Percentiles rank a stretch among this genome's conserved stretches.
Evolutionary conservation across 2,888 invertebrate genomes (phyloP).

Genomic region (Archips xylosteana): DNA sequence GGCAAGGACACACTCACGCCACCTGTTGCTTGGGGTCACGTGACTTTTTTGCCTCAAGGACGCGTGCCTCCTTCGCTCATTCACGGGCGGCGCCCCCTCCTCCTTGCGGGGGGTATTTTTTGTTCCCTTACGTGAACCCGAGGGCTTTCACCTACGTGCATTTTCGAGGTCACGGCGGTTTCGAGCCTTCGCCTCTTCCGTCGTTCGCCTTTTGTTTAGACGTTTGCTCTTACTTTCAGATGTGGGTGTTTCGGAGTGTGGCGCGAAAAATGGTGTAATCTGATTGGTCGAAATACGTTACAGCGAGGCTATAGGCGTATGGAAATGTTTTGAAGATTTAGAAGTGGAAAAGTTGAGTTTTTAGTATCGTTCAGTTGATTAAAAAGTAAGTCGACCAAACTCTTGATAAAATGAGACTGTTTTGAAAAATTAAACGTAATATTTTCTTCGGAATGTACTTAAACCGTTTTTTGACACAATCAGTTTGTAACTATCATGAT

Average conservation of each 20-base stretch:
- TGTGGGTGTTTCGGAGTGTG: constrained; percentile 8
- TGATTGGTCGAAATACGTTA: not conserved
- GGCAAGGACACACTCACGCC: constrained; percentile 82
- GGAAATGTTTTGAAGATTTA: not conserved
- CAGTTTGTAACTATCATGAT: too few relatives aligned
- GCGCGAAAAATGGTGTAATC: not conserved
- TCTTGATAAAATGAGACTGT: too few relatives aligned
- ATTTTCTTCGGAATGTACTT: too few relatives aligned
- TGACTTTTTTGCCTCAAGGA: constrained; percentile 85
- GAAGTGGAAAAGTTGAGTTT: not conserved
- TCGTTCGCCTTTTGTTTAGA: constrained; percentile 65
- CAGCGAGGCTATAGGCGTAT: not conserved
- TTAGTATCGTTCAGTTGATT: not conserved
- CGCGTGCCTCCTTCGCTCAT: constrained; percentile 84
- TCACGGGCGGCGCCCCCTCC: constrained; percentile 80
- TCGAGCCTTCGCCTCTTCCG: constrained; percentile 74
- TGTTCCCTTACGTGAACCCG: constrained; percentile 82
- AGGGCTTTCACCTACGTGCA: constrained; percentile 85
- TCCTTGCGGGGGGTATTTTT: constrained; percentile 81
- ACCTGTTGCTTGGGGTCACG: constrained; percentile 84
- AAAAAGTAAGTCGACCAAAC: not conserved
- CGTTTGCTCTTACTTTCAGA: constrained; percentile 45
- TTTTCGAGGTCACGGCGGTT: constrained; percentile 84
- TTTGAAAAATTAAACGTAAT: too few relatives aligned
- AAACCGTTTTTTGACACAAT: too few relatives aligned